Percentiles rank a stretch among this genome's conserved stretches.
phyloP scores from a whole-genome alignment of 2,888 invertebrate species.

The Papilio elwesi region DNA sequence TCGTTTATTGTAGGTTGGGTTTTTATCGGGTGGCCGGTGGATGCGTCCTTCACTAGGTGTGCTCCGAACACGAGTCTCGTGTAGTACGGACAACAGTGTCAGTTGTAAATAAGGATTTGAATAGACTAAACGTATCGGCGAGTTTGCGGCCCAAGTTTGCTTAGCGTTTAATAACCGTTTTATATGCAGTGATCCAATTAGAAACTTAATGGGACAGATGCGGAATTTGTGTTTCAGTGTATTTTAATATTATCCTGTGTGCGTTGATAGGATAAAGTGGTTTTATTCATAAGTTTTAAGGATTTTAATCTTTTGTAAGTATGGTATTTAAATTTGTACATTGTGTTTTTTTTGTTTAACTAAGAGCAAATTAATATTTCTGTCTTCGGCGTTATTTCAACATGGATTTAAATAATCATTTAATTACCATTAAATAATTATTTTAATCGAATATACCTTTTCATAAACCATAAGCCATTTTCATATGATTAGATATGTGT shows the following conservation, averaged over 20 bases:
- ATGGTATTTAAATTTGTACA: constrained; percentile 4
- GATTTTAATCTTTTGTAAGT: constrained; percentile 68
- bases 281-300: constrained; percentile 58
- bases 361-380: constrained; percentile 6
- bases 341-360: constrained; percentile 4
- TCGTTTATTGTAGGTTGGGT: constrained; percentile 66
- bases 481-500: neutral
- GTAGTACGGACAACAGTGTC: constrained; percentile 81
- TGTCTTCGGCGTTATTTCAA: neutral
- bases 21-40: constrained; percentile 67
- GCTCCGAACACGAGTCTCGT: constrained; percentile 71
- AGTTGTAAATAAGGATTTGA: constrained; percentile 85
- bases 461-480: neutral
- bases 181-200: constrained; percentile 65
- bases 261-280: constrained; percentile 64
- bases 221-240: constrained; percentile 57
- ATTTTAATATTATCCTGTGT: constrained; percentile 71
- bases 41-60: constrained; percentile 76
- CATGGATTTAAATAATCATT: neutral
- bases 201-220: constrained; percentile 68
- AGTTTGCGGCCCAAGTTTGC: constrained; percentile 65
- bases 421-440: neutral
- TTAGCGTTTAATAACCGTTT: constrained; percentile 56
- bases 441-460: neutral
- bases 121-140: constrained; percentile 81